phyloP scores from a whole-genome alignment of 2,797 vertebrate genomes.

The Distichodus sexfasciatus region DNA sequence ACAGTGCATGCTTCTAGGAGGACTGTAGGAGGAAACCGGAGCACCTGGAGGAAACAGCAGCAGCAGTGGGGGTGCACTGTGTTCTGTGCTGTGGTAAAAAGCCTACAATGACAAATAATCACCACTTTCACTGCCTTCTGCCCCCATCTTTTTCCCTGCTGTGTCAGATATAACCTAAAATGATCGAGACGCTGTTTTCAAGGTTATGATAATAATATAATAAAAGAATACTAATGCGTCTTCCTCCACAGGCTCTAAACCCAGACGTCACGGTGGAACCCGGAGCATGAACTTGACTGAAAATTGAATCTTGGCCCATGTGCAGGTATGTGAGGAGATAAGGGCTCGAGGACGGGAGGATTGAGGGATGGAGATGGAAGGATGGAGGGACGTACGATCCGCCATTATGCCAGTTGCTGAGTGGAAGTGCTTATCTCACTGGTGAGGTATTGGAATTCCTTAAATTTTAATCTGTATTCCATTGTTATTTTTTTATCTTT shows the following conservation, averaged over 20 bases:
- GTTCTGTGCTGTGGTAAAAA: no score
- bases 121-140: no score
- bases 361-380: neutral
- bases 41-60: no score
- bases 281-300: conserved; percentile 33
- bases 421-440: conserved; percentile 41
- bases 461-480: conserved; percentile 49
- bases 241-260: conserved; percentile 12
- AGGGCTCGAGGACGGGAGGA: conserved; percentile 34
- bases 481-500: conserved; percentile 15
- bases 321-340: conserved; percentile 43
- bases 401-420: conserved; percentile 49
- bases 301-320: conserved; percentile 49
- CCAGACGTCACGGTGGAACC: conserved; percentile 7
- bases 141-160: no score
- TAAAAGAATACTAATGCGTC: conserved; percentile 8
- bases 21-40: no score
- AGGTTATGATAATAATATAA: conserved; percentile 6
- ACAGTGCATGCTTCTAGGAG: no score
- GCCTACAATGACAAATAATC: no score
- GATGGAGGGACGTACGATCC: neutral
- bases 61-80: no score
- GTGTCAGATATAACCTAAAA: neutral
- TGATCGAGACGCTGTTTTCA: conserved; percentile 9
- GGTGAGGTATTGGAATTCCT: conserved; percentile 43